Percentiles rank a stretch among this genome's conserved stretches.
Evolutionary conservation across 1,140 invertebrate genomes (phyloP).

Genomic region (Drosophila leontia): DNA sequence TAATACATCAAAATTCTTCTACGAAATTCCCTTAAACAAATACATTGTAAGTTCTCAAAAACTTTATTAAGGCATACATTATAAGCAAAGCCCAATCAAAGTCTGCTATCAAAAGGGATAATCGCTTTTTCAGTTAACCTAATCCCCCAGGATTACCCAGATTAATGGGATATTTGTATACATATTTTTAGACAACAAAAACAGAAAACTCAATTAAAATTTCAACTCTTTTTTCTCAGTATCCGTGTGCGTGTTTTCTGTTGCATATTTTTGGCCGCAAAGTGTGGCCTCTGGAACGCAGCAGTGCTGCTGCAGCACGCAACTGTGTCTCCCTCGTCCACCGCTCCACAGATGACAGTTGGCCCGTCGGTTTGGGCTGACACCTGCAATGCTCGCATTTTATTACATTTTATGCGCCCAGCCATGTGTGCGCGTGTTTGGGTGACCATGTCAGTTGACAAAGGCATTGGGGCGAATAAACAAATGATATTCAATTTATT

Average conservation of each 20-base stretch:
- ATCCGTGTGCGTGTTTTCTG: slow-evolving; percentile 21
- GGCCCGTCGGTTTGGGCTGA: slow-evolving; percentile 62
- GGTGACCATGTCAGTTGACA: slow-evolving; percentile 67
- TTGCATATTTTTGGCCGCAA: slow-evolving; percentile 77
- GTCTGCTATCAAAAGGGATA: not conserved
- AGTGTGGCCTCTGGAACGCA: slow-evolving; percentile 64
- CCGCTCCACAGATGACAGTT: slow-evolving; percentile 55
- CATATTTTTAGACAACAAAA: not conserved
- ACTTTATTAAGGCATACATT: not conserved
- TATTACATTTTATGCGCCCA: slow-evolving; percentile 70
- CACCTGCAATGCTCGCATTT: slow-evolving; percentile 81
- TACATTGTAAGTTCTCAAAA: not conserved
- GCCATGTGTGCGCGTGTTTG: slow-evolving; percentile 42
- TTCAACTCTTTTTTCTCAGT: slow-evolving; percentile 19
- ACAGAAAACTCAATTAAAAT: slow-evolving; percentile 5
- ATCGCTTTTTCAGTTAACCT: not conserved
- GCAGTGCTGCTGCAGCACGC: not conserved
- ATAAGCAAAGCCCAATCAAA: not conserved
- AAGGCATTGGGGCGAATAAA: slow-evolving; percentile 76
- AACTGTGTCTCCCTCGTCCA: slow-evolving; percentile 19
- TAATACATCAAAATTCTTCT: not conserved
- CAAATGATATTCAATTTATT: slow-evolving; percentile 83
- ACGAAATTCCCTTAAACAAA: not conserved
- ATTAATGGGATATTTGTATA: slow-evolving; percentile 2
- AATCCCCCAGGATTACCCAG: not conserved